Evolutionary conservation across 1,140 invertebrate genomes (phyloP), one percentile per base, ranked within the genome.

Genomic region (Drosophila santomea): DNA sequence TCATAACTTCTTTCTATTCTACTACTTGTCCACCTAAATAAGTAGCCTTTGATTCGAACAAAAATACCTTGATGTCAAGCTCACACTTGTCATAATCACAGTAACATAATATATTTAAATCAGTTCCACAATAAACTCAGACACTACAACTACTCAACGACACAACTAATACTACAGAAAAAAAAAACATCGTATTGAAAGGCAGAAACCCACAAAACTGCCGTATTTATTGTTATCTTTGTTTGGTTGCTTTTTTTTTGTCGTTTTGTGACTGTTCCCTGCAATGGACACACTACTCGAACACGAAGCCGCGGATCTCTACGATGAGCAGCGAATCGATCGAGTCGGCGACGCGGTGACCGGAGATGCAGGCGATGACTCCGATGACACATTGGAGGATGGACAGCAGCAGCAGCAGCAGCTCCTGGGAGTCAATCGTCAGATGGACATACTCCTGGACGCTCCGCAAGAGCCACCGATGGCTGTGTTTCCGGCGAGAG

Each of bases 401-500:
- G 58, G n/a, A 15, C 58, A 47, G n/a, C 58, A 45, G 39, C 56
- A 32, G 28, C 44, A 35, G 5, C 56, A 67, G 14, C 52, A 47
- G n/a, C 58, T 68, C 44, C 55, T 66, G 8, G 45, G 52, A 1
- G 35, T 60, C 39, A 67, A 75, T 45, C 56, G 55, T 1, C 59
- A 58, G n/a, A 39, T 79, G 17, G 80, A 62, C 14, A 64, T 66
- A 35, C 10, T 76, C 10, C 20, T 82, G n/a, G 81, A 89, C 23
- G 80, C 69, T n/a, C 84, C 84, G 0, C 66, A 52, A 0, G 77
- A 84, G 41, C 84, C 84, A 7, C 81, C 81, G 10, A n/a, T 77
- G n/a, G 50, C 0, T 2, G 62, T 7, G 7, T 78, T 39, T 14
- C 50, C 47, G 15, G 36, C 15, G 12, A 14, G 25, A 15, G 59